Percentiles rank a stretch among this genome's conserved stretches.
phyloP scores from a whole-genome alignment of 2,888 invertebrate species.

The Hypolimnas misippus region DNA sequence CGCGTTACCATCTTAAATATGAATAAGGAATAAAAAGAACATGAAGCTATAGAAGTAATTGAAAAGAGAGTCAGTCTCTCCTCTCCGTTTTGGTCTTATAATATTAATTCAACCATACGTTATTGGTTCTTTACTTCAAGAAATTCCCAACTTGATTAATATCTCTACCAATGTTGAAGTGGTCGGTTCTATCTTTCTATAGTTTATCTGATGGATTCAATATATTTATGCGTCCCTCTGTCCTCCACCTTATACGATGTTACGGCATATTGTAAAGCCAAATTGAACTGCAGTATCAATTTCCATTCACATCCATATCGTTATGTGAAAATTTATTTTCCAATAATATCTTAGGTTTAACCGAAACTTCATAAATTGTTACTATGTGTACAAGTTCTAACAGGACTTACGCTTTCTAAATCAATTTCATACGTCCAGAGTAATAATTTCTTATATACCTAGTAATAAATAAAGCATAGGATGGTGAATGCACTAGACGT shows the following conservation, averaged over 20 bases:
- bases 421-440: not conserved
- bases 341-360: not conserved
- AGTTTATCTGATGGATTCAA: too few species aligned
- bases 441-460: not conserved
- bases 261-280: not conserved
- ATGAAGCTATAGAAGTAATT: too few species aligned
- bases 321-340: not conserved
- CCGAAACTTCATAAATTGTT: slow-evolving; percentile 1
- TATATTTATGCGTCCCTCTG: not conserved
- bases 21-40: too few species aligned
- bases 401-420: not conserved
- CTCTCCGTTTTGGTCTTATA: too few species aligned
- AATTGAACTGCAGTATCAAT: slow-evolving; percentile 1
- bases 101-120: too few species aligned
- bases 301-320: not conserved
- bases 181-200: too few species aligned
- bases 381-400: not conserved
- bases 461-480: not conserved
- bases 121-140: too few species aligned
- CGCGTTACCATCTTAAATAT: too few species aligned
- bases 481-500: too few species aligned
- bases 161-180: too few species aligned
- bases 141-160: too few species aligned
- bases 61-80: too few species aligned
- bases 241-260: not conserved